phyloP scores from a whole-genome alignment of 2,888 invertebrate species.

The Cartodere bifasciata region DNA sequence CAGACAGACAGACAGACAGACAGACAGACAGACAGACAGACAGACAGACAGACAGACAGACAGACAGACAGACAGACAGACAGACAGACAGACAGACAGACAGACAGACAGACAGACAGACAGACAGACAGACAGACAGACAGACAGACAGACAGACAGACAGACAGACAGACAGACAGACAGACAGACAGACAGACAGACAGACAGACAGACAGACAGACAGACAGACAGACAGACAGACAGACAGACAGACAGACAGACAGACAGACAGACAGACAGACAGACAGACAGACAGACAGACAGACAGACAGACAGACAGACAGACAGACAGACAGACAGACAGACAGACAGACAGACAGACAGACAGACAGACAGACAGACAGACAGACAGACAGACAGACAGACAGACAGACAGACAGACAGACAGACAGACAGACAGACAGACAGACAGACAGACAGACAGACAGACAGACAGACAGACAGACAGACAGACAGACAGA shows the following conservation, averaged over 20 bases:
- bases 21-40: constrained; percentile 6
- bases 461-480: too few species aligned
- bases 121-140: constrained; percentile 15
- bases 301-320: constrained; percentile 5
- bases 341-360: constrained; percentile 6
- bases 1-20: constrained; percentile 2
- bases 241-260: constrained; percentile 16
- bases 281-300: constrained; percentile 16
- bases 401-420: constrained; percentile 6
- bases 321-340: constrained; percentile 6
- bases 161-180: constrained; percentile 17
- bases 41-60: constrained; percentile 6
- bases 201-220: constrained; percentile 16
- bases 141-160: constrained; percentile 16
- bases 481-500: too few species aligned
- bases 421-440: constrained; percentile 6
- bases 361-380: constrained; percentile 6
- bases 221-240: constrained; percentile 16
- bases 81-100: constrained; percentile 6
- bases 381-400: constrained; percentile 6
- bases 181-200: constrained; percentile 17
- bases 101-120: constrained; percentile 6
- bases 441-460: constrained; percentile 6
- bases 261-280: constrained; percentile 16
- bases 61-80: constrained; percentile 6